A percentile compares a stretch with the other conserved stretches of the same genome.
These are phyloP conservation scores for Speoplatyrhinus poulsoni DNA, from an alignment of 2,113 vertebrate genomes.

Conservation along the genomic window DNA sequence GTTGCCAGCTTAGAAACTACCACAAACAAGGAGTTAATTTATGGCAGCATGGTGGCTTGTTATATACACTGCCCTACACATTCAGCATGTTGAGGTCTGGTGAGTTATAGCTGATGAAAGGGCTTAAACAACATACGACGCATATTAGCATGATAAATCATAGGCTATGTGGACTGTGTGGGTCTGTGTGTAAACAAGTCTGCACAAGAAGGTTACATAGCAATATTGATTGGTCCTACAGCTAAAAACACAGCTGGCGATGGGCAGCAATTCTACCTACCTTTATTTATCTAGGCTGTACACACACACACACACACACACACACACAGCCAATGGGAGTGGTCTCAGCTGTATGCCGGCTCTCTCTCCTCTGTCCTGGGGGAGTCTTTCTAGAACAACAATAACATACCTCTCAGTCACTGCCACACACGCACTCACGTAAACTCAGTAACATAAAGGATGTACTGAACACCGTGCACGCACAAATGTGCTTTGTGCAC, in stretches of 20 bases:
- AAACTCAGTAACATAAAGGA: slow-evolving; percentile 33
- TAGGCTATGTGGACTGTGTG: slow-evolving; percentile 17
- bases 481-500: background rate
- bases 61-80: too few relatives aligned
- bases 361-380: slow-evolving; percentile 47
- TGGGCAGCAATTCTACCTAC: slow-evolving; percentile 32
- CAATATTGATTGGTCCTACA: slow-evolving; percentile 13
- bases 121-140: slow-evolving; percentile 10
- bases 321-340: slow-evolving; percentile 44
- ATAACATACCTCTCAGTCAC: slow-evolving; percentile 60
- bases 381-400: slow-evolving; percentile 57
- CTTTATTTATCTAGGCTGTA: slow-evolving; percentile 41
- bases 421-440: slow-evolving; percentile 18
- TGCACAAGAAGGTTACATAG: slow-evolving; percentile 13
- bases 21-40: too few relatives aligned
- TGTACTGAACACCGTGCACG: background rate
- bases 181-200: slow-evolving; percentile 1
- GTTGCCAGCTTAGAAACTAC: too few relatives aligned
- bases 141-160: slow-evolving; percentile 8
- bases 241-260: slow-evolving; percentile 33
- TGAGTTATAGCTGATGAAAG: slow-evolving; percentile 7
- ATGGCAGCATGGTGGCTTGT: too few relatives aligned
- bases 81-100: too few relatives aligned
- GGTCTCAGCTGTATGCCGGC: slow-evolving; percentile 65
- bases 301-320: slow-evolving; percentile 18